phyloP scores from a whole-genome alignment of 2,113 vertebrate species.

The Colius striatus region DNA sequence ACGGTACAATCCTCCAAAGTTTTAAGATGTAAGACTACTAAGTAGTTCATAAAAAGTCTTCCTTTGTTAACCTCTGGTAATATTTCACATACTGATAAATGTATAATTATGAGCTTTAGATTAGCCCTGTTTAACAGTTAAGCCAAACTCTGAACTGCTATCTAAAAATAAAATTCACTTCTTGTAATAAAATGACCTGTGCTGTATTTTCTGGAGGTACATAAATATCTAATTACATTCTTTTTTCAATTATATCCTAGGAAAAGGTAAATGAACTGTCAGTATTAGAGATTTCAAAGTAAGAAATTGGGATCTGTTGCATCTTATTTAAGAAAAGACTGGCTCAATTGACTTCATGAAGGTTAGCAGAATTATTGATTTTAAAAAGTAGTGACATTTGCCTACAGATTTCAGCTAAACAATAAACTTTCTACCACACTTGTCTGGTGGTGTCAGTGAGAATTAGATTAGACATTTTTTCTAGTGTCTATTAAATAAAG shows the following conservation, averaged over 20 bases:
- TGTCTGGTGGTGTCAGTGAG: not conserved
- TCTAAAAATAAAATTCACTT: not conserved
- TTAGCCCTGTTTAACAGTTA: not conserved
- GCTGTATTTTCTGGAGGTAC: not conserved
- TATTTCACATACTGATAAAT: not conserved
- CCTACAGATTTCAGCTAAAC: not conserved
- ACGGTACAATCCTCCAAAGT: not conserved
- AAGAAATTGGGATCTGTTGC: not conserved
- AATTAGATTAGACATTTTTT: not conserved
- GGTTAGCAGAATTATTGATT: not conserved
- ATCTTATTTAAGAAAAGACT: not conserved
- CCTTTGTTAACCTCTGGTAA: not conserved
- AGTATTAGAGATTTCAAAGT: not conserved
- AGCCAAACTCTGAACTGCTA: not conserved
- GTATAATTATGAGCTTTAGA: not conserved
- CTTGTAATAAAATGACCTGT: not conserved
- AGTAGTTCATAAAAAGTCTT: fast-evolving
- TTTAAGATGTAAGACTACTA: not conserved
- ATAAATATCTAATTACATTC: not conserved
- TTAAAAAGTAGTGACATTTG: not conserved
- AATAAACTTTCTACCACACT: not conserved
- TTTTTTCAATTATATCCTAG: not conserved
- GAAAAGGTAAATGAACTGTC: not conserved
- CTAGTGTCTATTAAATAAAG: not conserved
- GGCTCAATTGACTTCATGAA: not conserved